Percentiles rank a stretch among this genome's conserved stretches.
Conservation (phyloP, 2,888 invertebrate genomes). For the Heteromyza rotundicornis region DNA sequence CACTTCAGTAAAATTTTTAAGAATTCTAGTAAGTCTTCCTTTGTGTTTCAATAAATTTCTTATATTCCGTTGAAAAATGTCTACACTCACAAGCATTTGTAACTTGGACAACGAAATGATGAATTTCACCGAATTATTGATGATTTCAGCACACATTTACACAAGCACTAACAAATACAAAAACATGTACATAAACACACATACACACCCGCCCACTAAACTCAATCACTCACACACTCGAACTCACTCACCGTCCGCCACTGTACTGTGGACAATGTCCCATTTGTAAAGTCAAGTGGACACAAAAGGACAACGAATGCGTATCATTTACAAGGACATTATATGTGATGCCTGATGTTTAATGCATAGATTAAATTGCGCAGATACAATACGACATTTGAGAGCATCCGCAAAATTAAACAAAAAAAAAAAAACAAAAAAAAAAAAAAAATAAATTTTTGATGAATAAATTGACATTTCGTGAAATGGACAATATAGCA, state of each 20-base stretch:
- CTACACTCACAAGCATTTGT: no score
- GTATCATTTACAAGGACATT: not conserved
- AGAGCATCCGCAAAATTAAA: not conserved
- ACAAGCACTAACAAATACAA: not conserved
- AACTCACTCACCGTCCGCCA: no score
- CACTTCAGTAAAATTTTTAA: no score
- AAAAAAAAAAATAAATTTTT: not conserved
- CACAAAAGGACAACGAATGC: not conserved
- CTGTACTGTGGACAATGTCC: not conserved
- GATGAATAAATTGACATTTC: not conserved
- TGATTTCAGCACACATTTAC: not conserved
- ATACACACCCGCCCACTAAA: constrained; percentile 1
- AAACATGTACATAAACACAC: not conserved
- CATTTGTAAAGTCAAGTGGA: not conserved
- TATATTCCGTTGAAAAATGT: no score
- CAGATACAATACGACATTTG: not conserved
- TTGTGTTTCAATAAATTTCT: no score
- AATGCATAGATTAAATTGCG: no score
- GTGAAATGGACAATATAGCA: not conserved
- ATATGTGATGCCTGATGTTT: not conserved
- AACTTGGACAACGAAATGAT: no score
- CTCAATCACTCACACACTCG: no score
- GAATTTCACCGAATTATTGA: not conserved
- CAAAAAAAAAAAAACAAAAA: not conserved
- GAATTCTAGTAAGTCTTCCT: no score